Base-by-base conservation (phyloP, 2,797 vertebrate genomes). In the Limosa lapponica region DNA sequence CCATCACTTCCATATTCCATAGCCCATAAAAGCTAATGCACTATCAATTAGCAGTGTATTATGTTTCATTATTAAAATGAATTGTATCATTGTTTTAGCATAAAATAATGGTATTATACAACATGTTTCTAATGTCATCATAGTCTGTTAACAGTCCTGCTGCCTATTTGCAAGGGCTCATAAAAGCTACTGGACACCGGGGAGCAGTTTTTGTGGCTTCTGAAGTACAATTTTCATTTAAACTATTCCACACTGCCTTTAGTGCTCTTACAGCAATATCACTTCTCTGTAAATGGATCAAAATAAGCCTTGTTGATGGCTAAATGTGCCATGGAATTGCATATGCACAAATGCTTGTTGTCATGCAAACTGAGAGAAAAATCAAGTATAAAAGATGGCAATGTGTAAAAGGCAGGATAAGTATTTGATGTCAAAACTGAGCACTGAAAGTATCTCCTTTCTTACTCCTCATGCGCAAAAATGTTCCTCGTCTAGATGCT, bases 1-100 rank as follows among this genome's bases (percentile, higher is more conserved):
- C 55, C 25, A 52, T 87, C 51, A n/a, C 16, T 94, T 86, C 54
- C 10, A 28, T 82, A 41, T 62, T 65, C 44, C 36, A 52, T 52
- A 91, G 70, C 41, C 70, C 46, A 55, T 91, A 92, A 94, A 95
- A 94, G 51, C 27, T 86, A 93, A 87, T 61, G 8, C 20, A 37
- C 44, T 77, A 73, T 94, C 44, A 82, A 85, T 92, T 96, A 96
- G 9, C 28, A 51, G 20, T 58, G 24, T 49, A 61, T 92, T 83
- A 83, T 69, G 6, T 89, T 95, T 94, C 73, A 90, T 95, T 95
- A 94, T 87, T 96, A 86, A 96, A 94, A 94, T 90, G 8, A 84
- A 71, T 88, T 58, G 43, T 66, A 83, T 91, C 18, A 70, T 46
- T 92, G 12, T n/a, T 96, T 92, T 83, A 93, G 86, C 32, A 87